Evolutionary conservation across 2,888 invertebrate species (phyloP), one percentile per base, ranked within the genome.

Genomic region (Noctua janthe): DNA sequence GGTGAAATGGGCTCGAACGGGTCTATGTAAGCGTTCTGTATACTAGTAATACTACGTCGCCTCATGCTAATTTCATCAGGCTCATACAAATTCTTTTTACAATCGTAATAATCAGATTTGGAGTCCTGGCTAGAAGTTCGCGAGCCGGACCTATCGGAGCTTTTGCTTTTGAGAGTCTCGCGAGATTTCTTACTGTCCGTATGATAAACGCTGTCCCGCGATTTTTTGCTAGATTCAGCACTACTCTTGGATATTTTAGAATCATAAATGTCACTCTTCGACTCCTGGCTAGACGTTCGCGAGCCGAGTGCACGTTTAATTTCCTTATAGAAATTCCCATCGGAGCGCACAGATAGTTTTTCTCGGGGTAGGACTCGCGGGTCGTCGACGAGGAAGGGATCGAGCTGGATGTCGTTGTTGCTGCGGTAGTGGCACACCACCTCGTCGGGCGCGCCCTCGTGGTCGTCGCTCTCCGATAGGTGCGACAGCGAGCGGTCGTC

Each of bases 371-470:
- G 96, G 92, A 98, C 97, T 39, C 98, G 95, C n/a, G 98, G 98
- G 94, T 98, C 98, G 91, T 98, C 98, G 92, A 98, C 97, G 75
- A 98, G 97, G 95, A 98, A 98, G 89, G 98, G 98, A 93, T 98
- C 98, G 78, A 98, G 97, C 91, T 98, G 98, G 84, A 98, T 97
- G 90, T 98, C 98, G 66, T 97, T 97, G 76, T 97, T 98, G 86
- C 98, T 98, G 91, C 98, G 98, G 85, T 98, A 98, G 89, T 97
- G 97, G 66, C 97, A 97, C 84, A 97, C 97, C 80, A 97, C 97
- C 59, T 97, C 97, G 71, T 97, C 97, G 17, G 97, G 96, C 89
- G 97, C 97, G 80, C 97, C 97, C 71, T 97, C 97, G 80, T 96
- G 97, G 81, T 96, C 97, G 76, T 96, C 97, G 73, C 94, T 94